Evolutionary conservation across 2,113 vertebrate species (phyloP), one percentile per base, ranked within the genome.

Genomic region (Myanophis thanlyinensis): DNA sequence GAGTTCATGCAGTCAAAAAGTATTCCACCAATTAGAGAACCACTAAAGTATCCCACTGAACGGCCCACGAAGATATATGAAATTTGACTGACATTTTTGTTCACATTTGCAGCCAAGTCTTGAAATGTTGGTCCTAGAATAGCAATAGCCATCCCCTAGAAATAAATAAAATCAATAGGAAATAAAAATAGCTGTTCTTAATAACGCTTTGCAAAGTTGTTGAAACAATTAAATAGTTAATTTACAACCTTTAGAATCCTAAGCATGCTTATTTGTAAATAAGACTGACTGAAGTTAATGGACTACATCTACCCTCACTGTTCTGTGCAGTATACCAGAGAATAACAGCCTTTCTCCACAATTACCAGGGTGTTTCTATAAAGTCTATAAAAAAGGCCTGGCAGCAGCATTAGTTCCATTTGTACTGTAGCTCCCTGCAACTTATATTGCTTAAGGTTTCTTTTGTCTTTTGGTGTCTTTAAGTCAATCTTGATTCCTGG

Each of bases 61-160:
- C 98, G 98, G 1, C 99, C 98, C 18, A 99, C 97, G 44, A 99
- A 99, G 96, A 99, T 97, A 94, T 98, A 98, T 89, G 98, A 99
- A 93, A 99, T 98, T 89, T 98, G 98, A 96, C 98, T 98, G 96
- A 99, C 98, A 95, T 98, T 98, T 94, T 95, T 97, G 35, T 98
- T 97, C 88, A 99, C 98, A 3, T 99, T 99, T 89, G 94, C 85
- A 46, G 99, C 99, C 96, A 99, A 95, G 94, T 98, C 98, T 93
- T 97, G 98, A 90, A 99, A 98, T 0, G 99, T 99, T 11, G 99
- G 99, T 46, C 99, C 99, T 3, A 99, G 91, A 12, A 99, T 97
- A 0, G 99, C 98, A 94, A 99, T 97, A 86, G 98, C 97, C 98
- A 99, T 98, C 15, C 99, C 99, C 99, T 99, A 93, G 25, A 96